Percentiles rank a stretch among this genome's conserved stretches.
These are phyloP conservation scores for Pituophis catenifer DNA, from an alignment of 2,113 vertebrate genomes.

Conservation along the genomic window DNA sequence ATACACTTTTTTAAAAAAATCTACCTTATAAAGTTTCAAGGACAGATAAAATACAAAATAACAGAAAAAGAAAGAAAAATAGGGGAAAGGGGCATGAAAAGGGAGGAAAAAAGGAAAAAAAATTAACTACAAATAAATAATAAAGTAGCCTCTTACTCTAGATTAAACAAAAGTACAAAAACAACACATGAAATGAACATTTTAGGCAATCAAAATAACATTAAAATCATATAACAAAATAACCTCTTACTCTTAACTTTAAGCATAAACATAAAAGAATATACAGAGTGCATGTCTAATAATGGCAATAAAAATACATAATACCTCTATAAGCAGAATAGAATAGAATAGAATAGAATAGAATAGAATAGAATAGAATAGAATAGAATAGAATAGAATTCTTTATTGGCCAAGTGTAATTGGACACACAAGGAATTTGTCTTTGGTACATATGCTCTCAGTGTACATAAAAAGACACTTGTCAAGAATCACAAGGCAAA, in stretches of 20 bases:
- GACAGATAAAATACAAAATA: not conserved
- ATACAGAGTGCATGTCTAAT: not conserved
- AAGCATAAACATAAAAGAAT: not conserved
- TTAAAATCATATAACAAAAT: not conserved
- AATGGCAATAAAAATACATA: not conserved
- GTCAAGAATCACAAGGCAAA: too few species aligned
- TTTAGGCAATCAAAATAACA: not conserved
- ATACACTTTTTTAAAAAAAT: too few species aligned
- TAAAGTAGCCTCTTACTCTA: not conserved
- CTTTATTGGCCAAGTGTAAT: too few species aligned
- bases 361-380: too few species aligned
- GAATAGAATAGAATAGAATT: too few species aligned
- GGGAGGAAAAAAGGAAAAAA: not conserved
- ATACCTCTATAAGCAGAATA: too few species aligned
- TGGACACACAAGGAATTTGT: too few species aligned
- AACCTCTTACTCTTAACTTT: not conserved
- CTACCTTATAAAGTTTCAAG: not conserved
- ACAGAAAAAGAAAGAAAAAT: not conserved
- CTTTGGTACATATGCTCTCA: too few species aligned
- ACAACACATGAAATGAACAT: not conserved
- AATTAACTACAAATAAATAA: not conserved
- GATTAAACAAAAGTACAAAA: not conserved
- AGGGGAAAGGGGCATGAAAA: not conserved
- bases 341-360: too few species aligned
- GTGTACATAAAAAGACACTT: too few species aligned